phyloP scores from a whole-genome alignment of 2,797 vertebrate species.

The Crenuchus spilurus region DNA sequence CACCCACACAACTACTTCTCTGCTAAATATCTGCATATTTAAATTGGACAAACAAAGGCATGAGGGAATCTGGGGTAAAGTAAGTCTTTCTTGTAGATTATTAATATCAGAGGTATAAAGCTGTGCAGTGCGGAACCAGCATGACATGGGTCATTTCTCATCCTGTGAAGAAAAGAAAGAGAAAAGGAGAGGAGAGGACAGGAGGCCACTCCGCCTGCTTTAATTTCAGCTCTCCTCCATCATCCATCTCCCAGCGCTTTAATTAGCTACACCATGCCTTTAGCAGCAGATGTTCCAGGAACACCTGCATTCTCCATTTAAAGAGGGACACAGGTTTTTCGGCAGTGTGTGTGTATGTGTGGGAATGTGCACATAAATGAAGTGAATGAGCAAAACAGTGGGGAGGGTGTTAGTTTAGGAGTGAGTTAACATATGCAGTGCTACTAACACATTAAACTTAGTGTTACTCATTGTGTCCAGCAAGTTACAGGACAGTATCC shows the following conservation, averaged over 20 bases:
- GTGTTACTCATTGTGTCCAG: too few species aligned
- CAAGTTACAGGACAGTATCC: too few species aligned
- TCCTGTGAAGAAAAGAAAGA: constrained; percentile 12
- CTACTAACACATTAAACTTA: too few species aligned
- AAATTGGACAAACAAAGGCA: not conserved
- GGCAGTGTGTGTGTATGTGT: not conserved
- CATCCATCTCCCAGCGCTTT: constrained; percentile 53
- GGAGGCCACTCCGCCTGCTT: constrained; percentile 40
- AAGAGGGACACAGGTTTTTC: not conserved
- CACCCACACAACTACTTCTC: not conserved
- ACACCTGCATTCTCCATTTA: constrained; percentile 37
- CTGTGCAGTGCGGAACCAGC: constrained; percentile 19
- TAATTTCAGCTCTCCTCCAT: constrained; percentile 39
- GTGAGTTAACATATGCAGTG: not conserved
- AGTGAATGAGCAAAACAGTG: not conserved
- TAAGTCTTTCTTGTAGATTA: not conserved
- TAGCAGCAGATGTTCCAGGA: constrained; percentile 28
- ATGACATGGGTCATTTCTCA: constrained; percentile 50
- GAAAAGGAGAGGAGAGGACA: constrained; percentile 27
- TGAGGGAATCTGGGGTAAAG: not conserved
- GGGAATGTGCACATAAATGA: constrained; percentile 4
- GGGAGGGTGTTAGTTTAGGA: not conserved
- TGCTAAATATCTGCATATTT: not conserved
- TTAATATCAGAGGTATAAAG: constrained; percentile 41
- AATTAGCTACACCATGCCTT: constrained; percentile 53